A percentile compares a stretch with the other conserved stretches of the same genome.
phyloP scores from a whole-genome alignment of 2,888 invertebrate genomes.

The Trichopria drosophilae region DNA sequence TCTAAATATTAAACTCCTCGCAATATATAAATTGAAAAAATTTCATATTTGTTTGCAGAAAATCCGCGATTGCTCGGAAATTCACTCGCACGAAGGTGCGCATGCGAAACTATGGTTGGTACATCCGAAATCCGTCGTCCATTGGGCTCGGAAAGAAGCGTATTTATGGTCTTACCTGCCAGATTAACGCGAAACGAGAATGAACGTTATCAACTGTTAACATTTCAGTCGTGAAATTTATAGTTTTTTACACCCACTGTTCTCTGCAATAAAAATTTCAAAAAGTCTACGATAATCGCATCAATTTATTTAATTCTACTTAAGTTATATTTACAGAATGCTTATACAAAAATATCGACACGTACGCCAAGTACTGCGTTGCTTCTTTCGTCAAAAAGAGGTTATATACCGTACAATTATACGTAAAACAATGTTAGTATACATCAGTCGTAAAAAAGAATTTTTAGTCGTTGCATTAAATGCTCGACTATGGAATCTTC shows the following conservation, averaged over 20 bases:
- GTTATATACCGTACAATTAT: no score
- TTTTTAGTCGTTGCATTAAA: no score
- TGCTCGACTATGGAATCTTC: no score
- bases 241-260: slow-evolving; percentile 14
- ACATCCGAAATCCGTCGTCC: slow-evolving; percentile 42
- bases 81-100: slow-evolving; percentile 51
- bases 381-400: no score
- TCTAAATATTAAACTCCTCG: no score
- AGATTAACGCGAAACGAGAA: slow-evolving; percentile 34
- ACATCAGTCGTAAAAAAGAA: no score
- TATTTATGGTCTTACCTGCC: slow-evolving; percentile 46
- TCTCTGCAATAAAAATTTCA: slow-evolving; percentile 2
- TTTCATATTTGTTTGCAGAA: slow-evolving; percentile 40
- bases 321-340: no score
- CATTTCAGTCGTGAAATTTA: slow-evolving; percentile 5
- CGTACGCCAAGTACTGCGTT: no score
- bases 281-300: neutral
- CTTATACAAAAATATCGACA: no score
- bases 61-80: slow-evolving; percentile 50
- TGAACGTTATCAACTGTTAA: neutral
- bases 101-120: slow-evolving; percentile 49
- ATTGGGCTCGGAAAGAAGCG: slow-evolving; percentile 47
- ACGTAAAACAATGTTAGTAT: no score
- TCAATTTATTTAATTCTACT: no score
- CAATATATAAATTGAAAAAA: no score